Evolutionary conservation across 1,140 invertebrate species (phyloP).

Genomic region (Drosophila simulans): DNA sequence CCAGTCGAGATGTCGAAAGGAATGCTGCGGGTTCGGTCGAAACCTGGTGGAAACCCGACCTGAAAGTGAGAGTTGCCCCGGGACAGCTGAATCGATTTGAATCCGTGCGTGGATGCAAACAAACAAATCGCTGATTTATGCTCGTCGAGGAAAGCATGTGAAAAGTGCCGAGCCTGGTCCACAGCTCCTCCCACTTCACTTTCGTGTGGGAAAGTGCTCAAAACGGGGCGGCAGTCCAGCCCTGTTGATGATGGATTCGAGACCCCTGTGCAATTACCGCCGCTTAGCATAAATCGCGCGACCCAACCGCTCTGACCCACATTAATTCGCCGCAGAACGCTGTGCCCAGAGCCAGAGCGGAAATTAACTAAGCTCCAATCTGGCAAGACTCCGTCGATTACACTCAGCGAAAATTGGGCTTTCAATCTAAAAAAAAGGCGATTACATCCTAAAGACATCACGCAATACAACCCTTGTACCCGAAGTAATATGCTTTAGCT

Average conservation of each 20-base stretch:
- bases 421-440: neutral
- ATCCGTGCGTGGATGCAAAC: conserved; percentile 46
- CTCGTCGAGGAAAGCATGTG: conserved; percentile 61
- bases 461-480: too few relatives aligned
- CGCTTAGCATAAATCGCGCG: conserved; percentile 55
- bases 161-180: conserved; percentile 54
- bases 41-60: neutral
- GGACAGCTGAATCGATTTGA: conserved; percentile 55
- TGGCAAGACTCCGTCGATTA: conserved; percentile 2
- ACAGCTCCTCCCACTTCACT: conserved; percentile 54
- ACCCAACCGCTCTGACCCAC: conserved; percentile 67
- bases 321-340: conserved; percentile 67
- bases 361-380: conserved; percentile 65
- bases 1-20: conserved; percentile 29
- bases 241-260: conserved; percentile 31
- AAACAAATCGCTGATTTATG: conserved; percentile 61
- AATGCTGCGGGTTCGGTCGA: conserved; percentile 63
- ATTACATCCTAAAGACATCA: neutral
- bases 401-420: neutral
- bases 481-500: too few relatives aligned
- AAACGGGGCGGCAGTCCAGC: conserved; percentile 13
- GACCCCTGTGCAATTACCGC: conserved; percentile 58
- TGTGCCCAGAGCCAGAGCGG: conserved; percentile 62
- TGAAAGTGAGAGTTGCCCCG: conserved; percentile 61
- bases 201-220: conserved; percentile 70